Base-by-base conservation (phyloP, 2,113 vertebrate species). In the Arizona elegans region DNA sequence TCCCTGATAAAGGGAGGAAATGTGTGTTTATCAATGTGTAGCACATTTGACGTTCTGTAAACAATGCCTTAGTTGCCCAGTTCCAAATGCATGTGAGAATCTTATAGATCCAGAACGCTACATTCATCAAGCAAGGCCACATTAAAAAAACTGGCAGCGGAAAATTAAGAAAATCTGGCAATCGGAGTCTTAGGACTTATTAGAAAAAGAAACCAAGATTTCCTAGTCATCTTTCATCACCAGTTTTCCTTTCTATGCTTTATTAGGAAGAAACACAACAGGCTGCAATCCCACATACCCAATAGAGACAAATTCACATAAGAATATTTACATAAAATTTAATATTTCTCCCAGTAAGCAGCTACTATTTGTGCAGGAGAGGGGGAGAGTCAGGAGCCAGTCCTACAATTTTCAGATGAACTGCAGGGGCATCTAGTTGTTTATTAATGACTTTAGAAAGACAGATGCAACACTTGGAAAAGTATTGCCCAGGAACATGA, bases 21-120 rank as follows among this genome's bases (percentile, higher is more conserved):
- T 98, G 97, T 98, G 98, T 99, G 98, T 99, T 99, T 99, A 99
- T 98, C 97, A 97, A 98, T 96, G 97, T 96, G 97, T 97, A 97
- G 96, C 2, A 96, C 97, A 97, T 96, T 97, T 97, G 96, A 96
- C 88, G 92, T 98, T 97, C 96, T 97, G 97, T 98, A 98, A 98
- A 98, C 98, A 97, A 97, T 97, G 96, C 96, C 96, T 96, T 96
- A 96, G 95, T 97, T 97, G 97, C 96, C 97, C 97, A 96, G 96
- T 98, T 98, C 96, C 97, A 96, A 96, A 97, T 93, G 96, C 94
- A 96, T 95, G 96, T 97, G 97, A 98, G 97, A 98, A 97, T 98
- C 98, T 96, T 97, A 94, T 97, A 97, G 97, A 98, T 96, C 94
- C 96, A 97, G 97, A 97, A 96, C 97, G 97, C 98, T 97, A 98